These are phyloP conservation scores for Drosophila yooni DNA, from an alignment of 2,888 invertebrate species.

Conservation along the genomic window DNA sequence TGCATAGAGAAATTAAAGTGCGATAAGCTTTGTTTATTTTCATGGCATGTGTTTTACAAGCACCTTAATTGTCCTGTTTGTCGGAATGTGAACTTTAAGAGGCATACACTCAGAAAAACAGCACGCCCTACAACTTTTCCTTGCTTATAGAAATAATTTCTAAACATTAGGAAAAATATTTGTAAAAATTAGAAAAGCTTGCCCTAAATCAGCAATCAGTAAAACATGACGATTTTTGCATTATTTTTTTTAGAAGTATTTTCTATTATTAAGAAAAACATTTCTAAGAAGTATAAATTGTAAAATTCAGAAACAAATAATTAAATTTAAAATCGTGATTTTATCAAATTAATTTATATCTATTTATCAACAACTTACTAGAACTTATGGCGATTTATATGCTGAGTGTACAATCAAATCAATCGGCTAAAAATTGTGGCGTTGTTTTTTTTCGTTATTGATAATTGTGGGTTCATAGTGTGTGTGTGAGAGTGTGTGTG, in stretches of 20 bases:
- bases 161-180: background rate
- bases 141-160: background rate
- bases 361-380: background rate
- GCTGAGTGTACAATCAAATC: slow-evolving; percentile 30
- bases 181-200: background rate
- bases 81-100: background rate
- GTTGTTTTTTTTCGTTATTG: slow-evolving; percentile 30
- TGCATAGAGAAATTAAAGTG: slow-evolving; percentile 70
- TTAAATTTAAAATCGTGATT: background rate
- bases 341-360: background rate
- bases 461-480: slow-evolving; percentile 36
- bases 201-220: background rate
- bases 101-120: background rate
- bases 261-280: too few species aligned
- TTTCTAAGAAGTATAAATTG: background rate
- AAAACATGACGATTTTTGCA: background rate
- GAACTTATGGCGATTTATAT: background rate
- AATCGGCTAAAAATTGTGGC: slow-evolving; percentile 21
- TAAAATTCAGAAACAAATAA: background rate
- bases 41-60: slow-evolving; percentile 60
- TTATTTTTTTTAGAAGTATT: background rate
- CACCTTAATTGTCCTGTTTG: slow-evolving; percentile 33
- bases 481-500: slow-evolving; percentile 13
- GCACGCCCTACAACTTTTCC: background rate
- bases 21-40: slow-evolving; percentile 72